Conservation (phyloP, 2,113 vertebrate genomes). For the Ceyx melanurus region DNA sequence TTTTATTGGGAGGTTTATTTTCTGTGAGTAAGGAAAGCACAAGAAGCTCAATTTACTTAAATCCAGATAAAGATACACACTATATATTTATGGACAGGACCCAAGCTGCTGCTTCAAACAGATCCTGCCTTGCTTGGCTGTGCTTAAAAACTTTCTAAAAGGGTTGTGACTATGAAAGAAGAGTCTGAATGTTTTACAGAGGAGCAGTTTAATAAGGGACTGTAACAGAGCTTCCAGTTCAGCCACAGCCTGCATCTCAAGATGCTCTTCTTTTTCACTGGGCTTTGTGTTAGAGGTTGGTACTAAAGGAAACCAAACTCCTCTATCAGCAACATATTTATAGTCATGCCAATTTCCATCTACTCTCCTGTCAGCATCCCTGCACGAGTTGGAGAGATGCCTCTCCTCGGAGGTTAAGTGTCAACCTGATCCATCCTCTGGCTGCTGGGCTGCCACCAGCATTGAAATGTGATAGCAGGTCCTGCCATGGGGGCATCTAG, state of each 20-base stretch:
- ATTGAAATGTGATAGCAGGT: neutral
- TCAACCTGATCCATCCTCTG: conserved; percentile 1
- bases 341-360: conserved; percentile 21
- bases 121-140: neutral
- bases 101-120: neutral
- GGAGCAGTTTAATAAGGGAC: neutral
- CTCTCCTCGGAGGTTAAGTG: conserved; percentile 4
- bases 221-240: neutral
- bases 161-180: neutral
- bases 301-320: neutral
- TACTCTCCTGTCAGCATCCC: neutral
- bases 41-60: neutral
- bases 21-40: neutral
- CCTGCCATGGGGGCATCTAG: neutral
- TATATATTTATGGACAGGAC: neutral
- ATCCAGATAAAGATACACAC: neutral
- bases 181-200: neutral
- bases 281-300: neutral
- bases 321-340: neutral
- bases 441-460: neutral
- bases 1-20: neutral
- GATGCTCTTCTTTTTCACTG: neutral
- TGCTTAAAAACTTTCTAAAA: neutral
- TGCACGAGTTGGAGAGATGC: neutral
- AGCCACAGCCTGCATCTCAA: neutral